Conservation (phyloP, 1,140 invertebrate genomes). For the Metaphire vulgaris region DNA sequence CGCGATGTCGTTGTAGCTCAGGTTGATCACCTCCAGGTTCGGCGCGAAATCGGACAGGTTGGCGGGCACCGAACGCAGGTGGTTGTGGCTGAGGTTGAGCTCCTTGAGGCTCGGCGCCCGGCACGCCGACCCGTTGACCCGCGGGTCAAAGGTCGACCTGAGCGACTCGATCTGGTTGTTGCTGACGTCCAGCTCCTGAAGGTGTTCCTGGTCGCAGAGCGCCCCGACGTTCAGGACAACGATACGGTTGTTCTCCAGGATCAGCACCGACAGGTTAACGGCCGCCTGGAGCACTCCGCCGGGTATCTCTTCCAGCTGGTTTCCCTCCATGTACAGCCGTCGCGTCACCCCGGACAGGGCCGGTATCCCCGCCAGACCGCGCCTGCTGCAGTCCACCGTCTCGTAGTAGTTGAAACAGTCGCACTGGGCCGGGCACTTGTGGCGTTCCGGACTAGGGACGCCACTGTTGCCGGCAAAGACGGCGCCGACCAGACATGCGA, state of each 20-base stretch:
- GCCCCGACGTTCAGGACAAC: conserved; percentile 9
- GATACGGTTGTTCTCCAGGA: conserved; percentile 26
- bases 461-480: neutral
- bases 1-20: conserved; percentile 24
- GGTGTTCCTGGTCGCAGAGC: conserved; percentile 19
- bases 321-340: conserved; percentile 29
- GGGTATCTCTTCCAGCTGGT: conserved; percentile 18
- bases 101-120: conserved; percentile 18
- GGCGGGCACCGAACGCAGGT: conserved; percentile 15
- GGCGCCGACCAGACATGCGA: neutral
- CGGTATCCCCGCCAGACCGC: conserved; percentile 19
- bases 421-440: conserved; percentile 25
- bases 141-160: neutral
- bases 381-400: conserved; percentile 27
- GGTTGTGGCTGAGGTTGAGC: conserved; percentile 27
- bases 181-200: conserved; percentile 24
- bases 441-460: neutral
- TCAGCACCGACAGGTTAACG: conserved; percentile 24
- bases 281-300: conserved; percentile 24
- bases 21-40: conserved; percentile 23
- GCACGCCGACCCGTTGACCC: neutral
- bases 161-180: conserved; percentile 25
- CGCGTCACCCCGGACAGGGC: conserved; percentile 22
- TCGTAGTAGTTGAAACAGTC: conserved; percentile 27
- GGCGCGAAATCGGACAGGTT: conserved; percentile 27